phyloP scores from a whole-genome alignment of 2,113 vertebrate species.

The Notothenia rossii region DNA sequence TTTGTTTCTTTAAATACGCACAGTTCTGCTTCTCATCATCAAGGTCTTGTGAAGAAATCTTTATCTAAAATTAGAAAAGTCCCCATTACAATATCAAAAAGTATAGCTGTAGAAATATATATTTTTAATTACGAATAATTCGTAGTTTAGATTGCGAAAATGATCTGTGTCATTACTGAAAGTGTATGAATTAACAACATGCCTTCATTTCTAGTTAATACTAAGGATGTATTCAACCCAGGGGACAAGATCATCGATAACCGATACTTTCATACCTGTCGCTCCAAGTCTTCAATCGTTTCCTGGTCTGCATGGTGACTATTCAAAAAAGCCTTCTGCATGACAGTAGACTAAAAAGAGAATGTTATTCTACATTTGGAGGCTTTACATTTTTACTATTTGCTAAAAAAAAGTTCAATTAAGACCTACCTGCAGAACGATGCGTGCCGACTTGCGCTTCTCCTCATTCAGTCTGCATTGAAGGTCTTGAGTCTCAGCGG shows the following conservation, averaged over 20 bases:
- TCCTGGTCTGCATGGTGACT: slow-evolving; percentile 81
- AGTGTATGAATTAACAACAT: neutral
- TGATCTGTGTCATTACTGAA: neutral
- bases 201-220: neutral
- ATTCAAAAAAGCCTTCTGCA: slow-evolving; percentile 81
- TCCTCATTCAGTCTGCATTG: slow-evolving; percentile 81
- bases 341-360: slow-evolving; percentile 81
- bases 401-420: neutral
- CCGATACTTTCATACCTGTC: slow-evolving; percentile 82
- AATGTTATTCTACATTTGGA: neutral
- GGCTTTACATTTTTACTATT: neutral
- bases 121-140: neutral
- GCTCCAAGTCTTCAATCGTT: slow-evolving; percentile 83
- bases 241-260: neutral
- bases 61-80: slow-evolving; percentile 78
- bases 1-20: slow-evolving; percentile 87
- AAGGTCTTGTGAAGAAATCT: slow-evolving; percentile 85
- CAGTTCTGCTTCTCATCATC: slow-evolving; percentile 88
- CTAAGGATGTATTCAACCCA: neutral
- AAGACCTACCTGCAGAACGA: slow-evolving; percentile 65
- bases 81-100: neutral
- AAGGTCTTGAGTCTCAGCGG: slow-evolving; percentile 78
- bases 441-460: slow-evolving; percentile 77
- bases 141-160: too few relatives aligned
- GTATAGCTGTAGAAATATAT: too few relatives aligned